phyloP scores from a whole-genome alignment of 1,140 invertebrate species.

The Drosophila rufa region DNA sequence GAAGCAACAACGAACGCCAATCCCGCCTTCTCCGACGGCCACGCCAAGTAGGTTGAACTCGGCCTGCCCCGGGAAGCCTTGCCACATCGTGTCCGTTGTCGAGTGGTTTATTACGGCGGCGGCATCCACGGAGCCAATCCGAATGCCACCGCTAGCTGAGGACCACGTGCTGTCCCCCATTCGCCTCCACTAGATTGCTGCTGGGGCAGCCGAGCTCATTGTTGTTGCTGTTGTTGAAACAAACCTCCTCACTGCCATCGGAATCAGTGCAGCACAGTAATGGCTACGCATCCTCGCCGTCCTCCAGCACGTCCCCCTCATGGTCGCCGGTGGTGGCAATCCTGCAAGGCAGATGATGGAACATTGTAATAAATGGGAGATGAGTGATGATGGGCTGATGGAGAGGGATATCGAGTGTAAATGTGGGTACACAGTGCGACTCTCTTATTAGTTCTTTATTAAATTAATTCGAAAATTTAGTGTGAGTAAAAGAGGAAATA shows the following conservation, averaged over 20 bases:
- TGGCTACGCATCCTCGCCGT: constrained; percentile 83
- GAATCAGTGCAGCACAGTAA: constrained; percentile 82
- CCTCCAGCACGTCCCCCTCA: constrained; percentile 69
- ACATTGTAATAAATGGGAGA: constrained; percentile 43
- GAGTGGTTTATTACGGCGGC: constrained; percentile 44
- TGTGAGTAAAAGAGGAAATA: not conserved
- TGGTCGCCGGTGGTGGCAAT: constrained; percentile 66
- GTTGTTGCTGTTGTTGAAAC: constrained; percentile 70
- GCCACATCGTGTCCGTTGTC: constrained; percentile 39
- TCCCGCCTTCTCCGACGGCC: constrained; percentile 9
- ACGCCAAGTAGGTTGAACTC: not conserved
- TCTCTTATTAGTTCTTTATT: constrained; percentile 11
- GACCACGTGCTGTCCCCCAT: constrained; percentile 53
- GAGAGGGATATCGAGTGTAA: no score
- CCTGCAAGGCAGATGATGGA: constrained; percentile 52
- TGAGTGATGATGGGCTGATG: constrained; percentile 11
- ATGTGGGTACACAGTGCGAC: not conserved
- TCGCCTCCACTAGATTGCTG: constrained; percentile 53
- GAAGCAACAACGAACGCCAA: constrained; percentile 52
- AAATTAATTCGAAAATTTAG: not conserved
- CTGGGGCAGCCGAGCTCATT: constrained; percentile 64
- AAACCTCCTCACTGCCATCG: constrained; percentile 75
- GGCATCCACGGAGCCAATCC: constrained; percentile 43
- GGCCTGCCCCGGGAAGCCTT: not conserved
- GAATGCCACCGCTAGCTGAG: constrained; percentile 75